Base-by-base conservation (phyloP, 2,797 vertebrate genomes). In the Lerista edwardsae region DNA sequence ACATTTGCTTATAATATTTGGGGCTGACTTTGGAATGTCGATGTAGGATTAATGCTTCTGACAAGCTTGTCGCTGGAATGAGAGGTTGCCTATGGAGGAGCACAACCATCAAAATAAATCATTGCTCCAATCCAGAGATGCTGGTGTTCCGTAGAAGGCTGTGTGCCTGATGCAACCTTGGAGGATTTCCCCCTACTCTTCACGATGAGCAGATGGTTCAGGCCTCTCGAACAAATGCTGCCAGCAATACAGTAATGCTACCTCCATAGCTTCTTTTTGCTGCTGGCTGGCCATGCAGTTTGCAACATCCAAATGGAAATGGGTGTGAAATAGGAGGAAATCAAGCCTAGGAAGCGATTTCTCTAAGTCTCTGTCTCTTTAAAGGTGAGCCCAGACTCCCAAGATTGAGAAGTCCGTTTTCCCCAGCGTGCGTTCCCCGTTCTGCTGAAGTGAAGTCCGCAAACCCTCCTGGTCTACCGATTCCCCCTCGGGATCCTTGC, bases 21-120 rank as follows among this genome's bases (percentile, higher is more conserved):
- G n/a, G n/a, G n/a, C n/a, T n/a, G n/a, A n/a, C n/a, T n/a, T n/a
- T n/a, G n/a, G n/a, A n/a, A n/a, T n/a, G n/a, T n/a, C 84, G 44
- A 0, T 51, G 62, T 21, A 19, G 87, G 90, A 74, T 78, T 41
- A 55, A 6, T 79, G 68, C 36, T 84, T 23, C 8, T 75, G 62
- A 91, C 79, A 11, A 3, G 57, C 1, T 79, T 29, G 11, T 75
- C 64, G 65, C 83, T 72, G 77, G 71, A 39, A 89, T 0, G 41
- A 77, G 75, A 25, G 61, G 44, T 7, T 72, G 36, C 36, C 27
- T 86, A 14, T 75, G 61, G 89, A 23, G 71, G 51, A 61, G 57
- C 85, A 86, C 3, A 75, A 71, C 36, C 69, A 84, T 68, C 36
- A 59, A 84, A 84, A 77, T 23, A 41, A 77, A 27, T 36, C 9